Percentiles rank a stretch among this genome's conserved stretches.
phyloP scores from a whole-genome alignment of 37 sponge, comb jelly and placozoan genomes.

The Aplysina aerophoba region DNA sequence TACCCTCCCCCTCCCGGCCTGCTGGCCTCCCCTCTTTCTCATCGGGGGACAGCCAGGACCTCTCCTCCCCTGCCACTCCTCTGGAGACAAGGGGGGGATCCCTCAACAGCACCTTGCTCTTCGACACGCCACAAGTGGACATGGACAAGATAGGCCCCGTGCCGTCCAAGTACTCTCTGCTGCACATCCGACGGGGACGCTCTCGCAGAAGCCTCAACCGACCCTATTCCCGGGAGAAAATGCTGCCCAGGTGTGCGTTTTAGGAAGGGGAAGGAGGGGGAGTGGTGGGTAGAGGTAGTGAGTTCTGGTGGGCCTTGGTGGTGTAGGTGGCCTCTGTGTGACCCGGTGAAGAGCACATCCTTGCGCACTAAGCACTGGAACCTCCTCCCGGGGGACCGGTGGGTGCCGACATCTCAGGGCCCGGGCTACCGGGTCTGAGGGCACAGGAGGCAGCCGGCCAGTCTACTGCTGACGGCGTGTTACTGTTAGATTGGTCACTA shows the following conservation, averaged over 20 bases:
- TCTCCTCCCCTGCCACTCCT: neutral
- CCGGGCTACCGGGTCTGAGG: conserved; percentile 13
- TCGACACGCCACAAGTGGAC: conserved; percentile 11
- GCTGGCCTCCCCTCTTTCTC: neutral
- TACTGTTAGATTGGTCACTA: no score
- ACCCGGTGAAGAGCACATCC: conserved; percentile 70
- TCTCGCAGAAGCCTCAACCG: conserved; percentile 19
- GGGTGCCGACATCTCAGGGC: conserved; percentile 47
- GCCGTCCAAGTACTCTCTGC: neutral
- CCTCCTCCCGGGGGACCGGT: neutral
- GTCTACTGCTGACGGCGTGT: no score
- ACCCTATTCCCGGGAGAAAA: conserved; percentile 14
- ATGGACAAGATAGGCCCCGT: conserved; percentile 15
- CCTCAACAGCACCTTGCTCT: conserved; percentile 19
- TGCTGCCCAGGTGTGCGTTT: neutral
- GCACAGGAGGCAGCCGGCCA: conserved; percentile 27
- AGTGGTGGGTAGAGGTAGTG: neutral
- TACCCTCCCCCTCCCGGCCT: neutral
- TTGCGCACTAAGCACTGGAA: conserved; percentile 59
- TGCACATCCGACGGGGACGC: neutral
- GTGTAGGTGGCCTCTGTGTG: neutral
- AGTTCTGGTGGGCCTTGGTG: neutral
- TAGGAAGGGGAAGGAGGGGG: neutral
- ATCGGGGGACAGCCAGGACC: neutral
- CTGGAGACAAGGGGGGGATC: neutral